These are phyloP conservation scores for Eudorcas thomsonii DNA, from an alignment of 2,113 vertebrate genomes.

Conservation along the genomic window DNA sequence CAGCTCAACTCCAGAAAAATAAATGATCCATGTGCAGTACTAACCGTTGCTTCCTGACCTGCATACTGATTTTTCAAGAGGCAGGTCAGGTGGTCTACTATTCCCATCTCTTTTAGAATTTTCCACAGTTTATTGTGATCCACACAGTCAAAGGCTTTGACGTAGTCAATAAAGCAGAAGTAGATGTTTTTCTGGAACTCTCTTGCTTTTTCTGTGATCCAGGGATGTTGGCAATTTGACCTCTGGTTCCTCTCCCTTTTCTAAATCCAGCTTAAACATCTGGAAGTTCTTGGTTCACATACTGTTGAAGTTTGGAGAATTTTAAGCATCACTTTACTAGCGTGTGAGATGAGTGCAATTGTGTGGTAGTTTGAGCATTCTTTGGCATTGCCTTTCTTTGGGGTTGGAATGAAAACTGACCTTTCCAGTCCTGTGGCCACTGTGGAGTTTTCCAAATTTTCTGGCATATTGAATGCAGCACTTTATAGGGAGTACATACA, in stretches of 20 bases:
- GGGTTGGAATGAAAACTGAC: background rate
- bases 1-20: too few species aligned
- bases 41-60: rapidly evolving
- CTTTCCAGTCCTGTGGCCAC: background rate
- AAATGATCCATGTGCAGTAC: background rate
- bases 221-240: background rate
- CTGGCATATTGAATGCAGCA: background rate
- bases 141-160: background rate
- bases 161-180: background rate
- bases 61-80: background rate
- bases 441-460: background rate
- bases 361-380: background rate
- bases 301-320: background rate
- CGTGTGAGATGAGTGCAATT: background rate
- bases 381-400: background rate
- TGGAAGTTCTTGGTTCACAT: background rate
- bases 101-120: background rate
- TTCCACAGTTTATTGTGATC: background rate
- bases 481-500: background rate
- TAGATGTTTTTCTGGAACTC: background rate
- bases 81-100: background rate
- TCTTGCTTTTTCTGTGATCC: background rate
- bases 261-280: background rate
- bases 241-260: background rate
- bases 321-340: background rate